phyloP scores from a whole-genome alignment of 2,888 invertebrate genomes.

The Sinohyriopsis cumingii region DNA sequence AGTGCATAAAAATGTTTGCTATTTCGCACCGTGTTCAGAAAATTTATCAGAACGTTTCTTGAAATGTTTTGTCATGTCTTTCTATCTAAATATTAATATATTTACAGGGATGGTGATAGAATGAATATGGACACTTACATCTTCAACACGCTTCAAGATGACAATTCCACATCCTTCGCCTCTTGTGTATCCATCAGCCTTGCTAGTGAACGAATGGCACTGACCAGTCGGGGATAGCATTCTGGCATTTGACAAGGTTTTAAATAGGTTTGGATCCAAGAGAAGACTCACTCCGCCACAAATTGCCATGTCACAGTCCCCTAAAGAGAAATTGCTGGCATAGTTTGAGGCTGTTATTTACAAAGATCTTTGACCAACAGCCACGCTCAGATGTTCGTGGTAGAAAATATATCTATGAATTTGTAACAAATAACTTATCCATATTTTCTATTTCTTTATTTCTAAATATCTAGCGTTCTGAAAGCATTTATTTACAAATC shows the following conservation, averaged over 20 bases:
- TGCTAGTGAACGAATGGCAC: constrained; percentile 24
- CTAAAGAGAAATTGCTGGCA: constrained; percentile 12
- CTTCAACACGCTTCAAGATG: constrained; percentile 28
- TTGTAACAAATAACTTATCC: too few relatives aligned
- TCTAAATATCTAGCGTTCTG: too few relatives aligned
- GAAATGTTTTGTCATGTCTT: background rate
- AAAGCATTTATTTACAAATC: too few relatives aligned
- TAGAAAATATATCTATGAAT: too few relatives aligned
- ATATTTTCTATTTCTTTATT: too few relatives aligned
- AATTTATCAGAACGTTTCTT: too few relatives aligned
- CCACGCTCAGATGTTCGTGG: too few relatives aligned
- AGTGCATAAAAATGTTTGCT: too few relatives aligned
- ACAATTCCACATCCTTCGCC: constrained; percentile 44
- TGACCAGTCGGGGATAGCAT: constrained; percentile 37
- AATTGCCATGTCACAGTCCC: constrained; percentile 37
- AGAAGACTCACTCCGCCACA: constrained; percentile 40
- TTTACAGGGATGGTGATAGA: background rate
- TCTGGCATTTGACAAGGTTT: constrained; percentile 22
- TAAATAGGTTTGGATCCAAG: constrained; percentile 6
- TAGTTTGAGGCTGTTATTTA: too few relatives aligned
- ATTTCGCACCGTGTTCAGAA: too few relatives aligned
- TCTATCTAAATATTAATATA: background rate
- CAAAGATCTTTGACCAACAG: too few relatives aligned
- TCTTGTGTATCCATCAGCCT: constrained; percentile 40
- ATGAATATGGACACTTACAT: constrained; percentile 13